Base-by-base conservation (phyloP, 1,140 invertebrate genomes). In the Aphelinus certus region DNA sequence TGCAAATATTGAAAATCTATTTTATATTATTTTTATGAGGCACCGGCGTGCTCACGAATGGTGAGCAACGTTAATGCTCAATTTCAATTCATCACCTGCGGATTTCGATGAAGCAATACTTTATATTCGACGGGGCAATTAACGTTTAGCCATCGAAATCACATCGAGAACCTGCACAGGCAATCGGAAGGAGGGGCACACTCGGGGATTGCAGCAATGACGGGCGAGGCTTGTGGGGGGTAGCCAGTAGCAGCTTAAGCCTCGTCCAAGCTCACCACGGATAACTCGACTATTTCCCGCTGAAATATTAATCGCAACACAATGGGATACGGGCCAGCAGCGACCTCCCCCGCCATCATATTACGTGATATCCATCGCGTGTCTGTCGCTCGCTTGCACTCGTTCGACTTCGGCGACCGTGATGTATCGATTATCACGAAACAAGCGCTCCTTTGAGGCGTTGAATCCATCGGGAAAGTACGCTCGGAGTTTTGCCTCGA, bases 101-200 rank as follows among this genome's bases (percentile, higher is more conserved):
- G 51, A 79, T 77, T 79, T 79, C 79, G 79, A 83, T 81, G 79
- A 71, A 57, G 55, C 57, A 26, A 74, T 77, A 76, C 81, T 81
- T 81, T 78, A 81, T 83, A 81, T 82, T 81, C 79, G 80, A 83
- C 80, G 79, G 81, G 80, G 77, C 79, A 82, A 82, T 83, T 82
- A 82, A 82, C 80, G 81, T 81, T 79, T 80, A 80, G 65, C 70
- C 49, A 10, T 6, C 61, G 67, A 63, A 80, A 75, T 75, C 65
- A 73, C 72, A 67, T 46, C 43, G 61, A 57, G 73, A 76, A 69
- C 60, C 76, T 75, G 61, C n/a, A 49, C 46, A 6, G n/a, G 46
- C 53, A 71, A 10, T 48, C 7, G 46, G 46, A 48, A 47, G 43
- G 10, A 65, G 57, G 58, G 63, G 69, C 69, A 45, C 58, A 9